phyloP scores from a whole-genome alignment of 2,888 invertebrate species.

The Octonoba sinensis region DNA sequence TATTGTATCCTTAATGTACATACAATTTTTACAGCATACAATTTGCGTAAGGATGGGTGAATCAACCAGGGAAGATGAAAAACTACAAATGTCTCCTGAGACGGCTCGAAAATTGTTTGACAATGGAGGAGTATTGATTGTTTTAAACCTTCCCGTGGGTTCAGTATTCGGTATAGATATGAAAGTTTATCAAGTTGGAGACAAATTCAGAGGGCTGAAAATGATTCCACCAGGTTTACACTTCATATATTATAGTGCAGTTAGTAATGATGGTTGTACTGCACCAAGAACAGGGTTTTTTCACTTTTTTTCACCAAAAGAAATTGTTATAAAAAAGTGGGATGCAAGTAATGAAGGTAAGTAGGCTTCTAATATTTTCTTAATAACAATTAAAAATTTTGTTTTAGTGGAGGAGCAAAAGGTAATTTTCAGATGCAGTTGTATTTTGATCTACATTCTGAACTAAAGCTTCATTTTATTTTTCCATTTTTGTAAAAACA shows the following conservation, averaged over 20 bases:
- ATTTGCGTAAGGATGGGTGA: too few species aligned
- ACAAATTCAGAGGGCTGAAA: constrained; percentile 94
- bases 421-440: not conserved
- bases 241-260: constrained; percentile 85
- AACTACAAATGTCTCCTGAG: constrained; percentile 80
- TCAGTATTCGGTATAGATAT: constrained; percentile 98
- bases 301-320: constrained; percentile 84
- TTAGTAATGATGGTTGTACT: constrained; percentile 72
- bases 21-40: too few species aligned
- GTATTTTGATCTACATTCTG: not conserved
- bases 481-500: not conserved
- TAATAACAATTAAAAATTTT: too few species aligned
- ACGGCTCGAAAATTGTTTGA: constrained; percentile 81
- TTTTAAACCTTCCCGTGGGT: constrained; percentile 87
- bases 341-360: constrained; percentile 79
- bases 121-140: constrained; percentile 86
- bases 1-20: too few species aligned
- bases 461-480: not conserved
- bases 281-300: constrained; percentile 87
- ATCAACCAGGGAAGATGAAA: not conserved
- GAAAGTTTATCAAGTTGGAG: constrained; percentile 89
- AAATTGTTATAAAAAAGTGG: constrained; percentile 91
- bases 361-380: not conserved
- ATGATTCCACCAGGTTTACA: constrained; percentile 99
- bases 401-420: not conserved